These are phyloP conservation scores for Hetaerina titia DNA, from an alignment of 2,888 invertebrate genomes.

Conservation along the genomic window DNA sequence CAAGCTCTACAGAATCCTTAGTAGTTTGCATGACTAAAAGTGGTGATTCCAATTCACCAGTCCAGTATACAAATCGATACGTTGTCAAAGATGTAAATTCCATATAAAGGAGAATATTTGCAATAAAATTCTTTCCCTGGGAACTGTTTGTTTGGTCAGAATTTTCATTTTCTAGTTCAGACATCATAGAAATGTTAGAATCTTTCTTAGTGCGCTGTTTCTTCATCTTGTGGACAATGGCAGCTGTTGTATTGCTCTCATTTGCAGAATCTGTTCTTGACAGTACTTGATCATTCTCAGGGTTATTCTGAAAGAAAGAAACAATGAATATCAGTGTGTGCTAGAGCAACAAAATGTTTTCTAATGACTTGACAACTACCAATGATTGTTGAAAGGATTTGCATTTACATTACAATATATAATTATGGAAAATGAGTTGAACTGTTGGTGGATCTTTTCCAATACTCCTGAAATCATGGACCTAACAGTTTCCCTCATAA, in stretches of 20 bases:
- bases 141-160: neutral
- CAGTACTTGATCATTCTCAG: neutral
- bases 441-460: too few species aligned
- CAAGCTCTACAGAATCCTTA: conserved; percentile 84
- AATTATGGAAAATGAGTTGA: too few species aligned
- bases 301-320: conserved; percentile 19
- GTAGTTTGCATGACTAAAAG: conserved; percentile 88
- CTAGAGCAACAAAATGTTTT: too few species aligned
- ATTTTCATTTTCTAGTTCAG: conserved; percentile 62
- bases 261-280: neutral
- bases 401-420: neutral
- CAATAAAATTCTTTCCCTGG: conserved; percentile 58
- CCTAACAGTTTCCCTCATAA: too few species aligned
- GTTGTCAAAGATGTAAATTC: conserved; percentile 85
- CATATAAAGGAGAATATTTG: conserved; percentile 79
- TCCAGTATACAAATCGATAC: conserved; percentile 89
- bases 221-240: conserved; percentile 37
- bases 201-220: conserved; percentile 40
- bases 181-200: conserved; percentile 70
- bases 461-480: too few species aligned
- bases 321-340: neutral
- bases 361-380: too few species aligned
- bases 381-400: neutral
- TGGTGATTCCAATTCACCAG: conserved; percentile 88
- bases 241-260: conserved; percentile 28